A percentile compares a stretch with the other conserved stretches of the same genome.
Conservation (phyloP, 2,888 invertebrate genomes). For the Acronicta leporina region DNA sequence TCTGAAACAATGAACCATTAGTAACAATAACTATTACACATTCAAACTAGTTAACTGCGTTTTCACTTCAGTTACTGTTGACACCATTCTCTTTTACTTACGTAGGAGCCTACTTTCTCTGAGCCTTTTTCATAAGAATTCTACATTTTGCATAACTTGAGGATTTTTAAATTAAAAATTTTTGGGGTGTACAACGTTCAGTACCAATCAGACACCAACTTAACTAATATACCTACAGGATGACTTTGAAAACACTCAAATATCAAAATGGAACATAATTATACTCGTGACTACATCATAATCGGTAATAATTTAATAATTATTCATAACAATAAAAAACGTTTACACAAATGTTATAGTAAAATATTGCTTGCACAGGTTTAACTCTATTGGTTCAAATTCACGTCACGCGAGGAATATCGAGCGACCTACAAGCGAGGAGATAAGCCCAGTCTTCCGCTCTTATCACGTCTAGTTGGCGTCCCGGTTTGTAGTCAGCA, state of each 20-base stretch:
- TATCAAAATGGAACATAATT: no score
- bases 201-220: no score
- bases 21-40: neutral
- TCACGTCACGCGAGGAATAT: constrained; percentile 73
- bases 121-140: no score
- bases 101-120: no score
- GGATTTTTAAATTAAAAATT: no score
- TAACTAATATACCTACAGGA: no score
- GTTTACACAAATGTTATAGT: neutral
- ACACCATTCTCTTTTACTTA: neutral
- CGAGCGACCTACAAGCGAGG: constrained; percentile 73
- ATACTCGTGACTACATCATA: no score
- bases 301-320: no score
- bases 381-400: constrained; percentile 55
- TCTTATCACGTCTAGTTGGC: constrained; percentile 45
- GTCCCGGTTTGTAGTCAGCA: constrained; percentile 29
- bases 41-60: constrained; percentile 6
- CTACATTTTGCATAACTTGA: no score
- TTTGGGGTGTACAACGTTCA: no score
- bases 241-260: no score
- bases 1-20: constrained; percentile 16
- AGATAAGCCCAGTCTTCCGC: constrained; percentile 62
- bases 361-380: neutral
- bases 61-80: neutral
- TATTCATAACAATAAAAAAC: no score